Evolutionary conservation across 2,797 vertebrate species (phyloP), one percentile per base, ranked within the genome.

Genomic region (Microcaecilia unicolor): DNA sequence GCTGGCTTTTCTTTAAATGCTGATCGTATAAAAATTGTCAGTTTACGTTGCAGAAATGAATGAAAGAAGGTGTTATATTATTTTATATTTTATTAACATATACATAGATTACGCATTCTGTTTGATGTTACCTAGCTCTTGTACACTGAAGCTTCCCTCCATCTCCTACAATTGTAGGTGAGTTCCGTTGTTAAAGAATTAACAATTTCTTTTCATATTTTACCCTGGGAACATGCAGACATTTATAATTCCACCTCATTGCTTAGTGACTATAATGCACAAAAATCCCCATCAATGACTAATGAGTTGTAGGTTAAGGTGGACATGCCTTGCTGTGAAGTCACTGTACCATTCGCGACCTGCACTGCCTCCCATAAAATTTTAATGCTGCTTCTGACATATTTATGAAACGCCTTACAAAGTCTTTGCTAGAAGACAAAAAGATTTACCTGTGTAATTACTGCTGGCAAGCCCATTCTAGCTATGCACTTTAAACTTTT

Each of bases 381-480:
- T 84, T 86, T 86, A 84, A 85, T 85, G 75, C 55, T 49, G 64
- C 40, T 56, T 59, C 58, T 73, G 76, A 81, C 70, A 83, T 74
- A 64, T 77, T 78, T 79, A 81, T 79, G 70, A 68, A 81, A 76
- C 18, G 61, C 53, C 58, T 73, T 64, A 61, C 64, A 55, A 17
- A 60, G 57, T 48, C 64, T 65, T 66, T 34, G 64, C 47, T 31
- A 56, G 66, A 30, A 58, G 65, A 70, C 66, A 64, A 66, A 58
- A 71, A 70, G 64, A 73, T 79, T 78, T 78, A 78, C 67, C 61
- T 39, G 44, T 1, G 34, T 67, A 78, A 79, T 81, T 79, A 80
- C 51, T 13, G 40, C 40, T 48, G 38, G 25, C 15, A 50, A 34
- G 10, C 15, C 8, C 51, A 50, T 54, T 61, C 54, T 31, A 44